These are phyloP conservation scores for Phenacoccus solenopsis DNA, from an alignment of 1,140 invertebrate species.

Conservation along the genomic window DNA sequence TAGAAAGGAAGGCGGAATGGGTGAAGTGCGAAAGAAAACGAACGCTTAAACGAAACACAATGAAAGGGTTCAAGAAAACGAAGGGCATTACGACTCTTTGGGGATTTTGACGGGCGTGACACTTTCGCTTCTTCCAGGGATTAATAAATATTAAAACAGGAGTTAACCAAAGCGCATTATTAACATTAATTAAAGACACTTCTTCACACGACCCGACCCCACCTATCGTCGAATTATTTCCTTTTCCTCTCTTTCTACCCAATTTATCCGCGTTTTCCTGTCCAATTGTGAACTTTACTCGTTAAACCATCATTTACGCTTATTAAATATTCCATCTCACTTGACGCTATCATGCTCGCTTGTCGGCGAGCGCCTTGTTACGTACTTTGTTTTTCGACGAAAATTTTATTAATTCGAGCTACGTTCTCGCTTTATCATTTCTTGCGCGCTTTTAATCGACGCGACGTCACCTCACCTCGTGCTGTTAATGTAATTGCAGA, in stretches of 20 bases:
- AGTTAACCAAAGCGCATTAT: slow-evolving; percentile 15
- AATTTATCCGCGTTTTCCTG: background rate
- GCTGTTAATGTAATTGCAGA: no score
- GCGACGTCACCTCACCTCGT: no score
- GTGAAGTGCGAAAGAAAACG: background rate
- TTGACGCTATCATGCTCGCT: background rate
- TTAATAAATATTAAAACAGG: slow-evolving; percentile 16
- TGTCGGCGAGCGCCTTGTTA: background rate
- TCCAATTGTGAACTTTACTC: background rate
- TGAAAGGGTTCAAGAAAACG: slow-evolving; percentile 7
- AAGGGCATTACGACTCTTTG: slow-evolving; percentile 11
- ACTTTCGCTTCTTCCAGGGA: slow-evolving; percentile 9
- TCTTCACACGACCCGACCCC: slow-evolving; percentile 7
- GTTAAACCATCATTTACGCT: slow-evolving; percentile 1
- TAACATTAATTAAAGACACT: slow-evolving; percentile 17
- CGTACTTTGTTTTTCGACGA: no score
- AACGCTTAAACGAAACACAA: background rate
- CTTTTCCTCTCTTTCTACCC: background rate
- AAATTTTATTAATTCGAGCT: no score
- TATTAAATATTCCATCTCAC: background rate
- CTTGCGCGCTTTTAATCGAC: no score
- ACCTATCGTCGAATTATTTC: background rate
- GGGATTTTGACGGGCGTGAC: slow-evolving; percentile 16
- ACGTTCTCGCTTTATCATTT: no score
- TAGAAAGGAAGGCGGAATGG: no score